Evolutionary conservation across 2,113 vertebrate species (phyloP).

Genomic region (Phyllostomus discolor): DNA sequence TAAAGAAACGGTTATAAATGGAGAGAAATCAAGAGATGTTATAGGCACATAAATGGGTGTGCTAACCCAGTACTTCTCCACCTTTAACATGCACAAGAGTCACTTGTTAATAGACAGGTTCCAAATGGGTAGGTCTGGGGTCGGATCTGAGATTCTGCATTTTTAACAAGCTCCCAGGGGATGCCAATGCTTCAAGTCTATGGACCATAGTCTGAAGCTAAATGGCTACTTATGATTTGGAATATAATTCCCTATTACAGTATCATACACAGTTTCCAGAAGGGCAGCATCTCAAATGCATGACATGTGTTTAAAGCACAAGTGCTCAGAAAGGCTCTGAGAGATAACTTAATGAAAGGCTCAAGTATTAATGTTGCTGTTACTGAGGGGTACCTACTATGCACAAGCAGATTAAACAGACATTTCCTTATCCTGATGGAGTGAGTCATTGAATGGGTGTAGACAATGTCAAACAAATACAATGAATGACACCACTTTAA

Average conservation of each 20-base stretch:
- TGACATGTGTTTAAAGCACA: background rate
- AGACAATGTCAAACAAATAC: background rate
- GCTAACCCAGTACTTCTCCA: background rate
- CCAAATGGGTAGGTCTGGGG: background rate
- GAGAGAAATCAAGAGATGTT: background rate
- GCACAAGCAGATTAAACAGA: background rate
- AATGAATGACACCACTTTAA: background rate
- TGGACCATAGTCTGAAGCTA: background rate
- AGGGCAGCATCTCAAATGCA: background rate
- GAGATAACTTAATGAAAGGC: background rate
- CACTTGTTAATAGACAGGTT: background rate
- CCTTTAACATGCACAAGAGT: background rate
- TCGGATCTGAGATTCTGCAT: background rate
- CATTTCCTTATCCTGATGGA: background rate
- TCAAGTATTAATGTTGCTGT: background rate
- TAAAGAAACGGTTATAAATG: background rate
- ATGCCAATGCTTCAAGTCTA: fast-evolving
- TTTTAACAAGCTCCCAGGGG: background rate
- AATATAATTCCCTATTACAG: background rate
- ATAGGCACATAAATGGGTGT: background rate
- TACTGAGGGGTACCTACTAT: background rate
- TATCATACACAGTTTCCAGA: background rate
- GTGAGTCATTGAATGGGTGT: background rate
- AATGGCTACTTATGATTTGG: background rate
- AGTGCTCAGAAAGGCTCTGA: background rate